phyloP scores from a whole-genome alignment of 2,888 invertebrate species.

The Aphidoletes aphidimyza region DNA sequence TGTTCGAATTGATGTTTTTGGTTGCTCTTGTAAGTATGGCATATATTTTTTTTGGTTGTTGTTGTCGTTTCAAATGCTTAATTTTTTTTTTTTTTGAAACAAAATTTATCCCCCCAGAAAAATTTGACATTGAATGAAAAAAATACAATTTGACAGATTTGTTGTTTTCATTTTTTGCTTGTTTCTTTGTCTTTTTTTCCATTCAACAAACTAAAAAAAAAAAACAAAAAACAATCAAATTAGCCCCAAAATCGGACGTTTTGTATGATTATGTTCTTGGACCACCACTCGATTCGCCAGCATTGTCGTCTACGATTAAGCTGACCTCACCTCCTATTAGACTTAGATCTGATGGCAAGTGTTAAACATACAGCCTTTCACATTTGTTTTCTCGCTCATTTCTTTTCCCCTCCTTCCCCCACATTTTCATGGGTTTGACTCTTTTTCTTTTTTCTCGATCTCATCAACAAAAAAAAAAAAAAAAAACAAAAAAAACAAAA shows the following conservation, averaged over 20 bases:
- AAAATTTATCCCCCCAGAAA: no score
- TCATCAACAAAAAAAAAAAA: no score
- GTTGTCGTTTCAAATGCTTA: no score
- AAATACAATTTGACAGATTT: no score
- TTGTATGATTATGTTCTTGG: conserved; percentile 69
- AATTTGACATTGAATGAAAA: no score
- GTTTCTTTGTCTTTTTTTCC: not conserved
- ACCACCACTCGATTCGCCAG: conserved; percentile 67
- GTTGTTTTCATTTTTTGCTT: not conserved
- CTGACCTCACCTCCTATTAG: conserved; percentile 68
- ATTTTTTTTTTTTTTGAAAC: no score
- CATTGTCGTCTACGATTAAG: conserved; percentile 66
- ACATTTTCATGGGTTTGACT: no score
- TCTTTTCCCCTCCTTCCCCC: not conserved
- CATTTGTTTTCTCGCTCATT: not conserved
- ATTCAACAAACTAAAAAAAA: not conserved
- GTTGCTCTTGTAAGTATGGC: no score
- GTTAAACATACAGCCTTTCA: not conserved
- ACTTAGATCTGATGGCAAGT: conserved; percentile 66
- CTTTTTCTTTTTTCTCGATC: not conserved
- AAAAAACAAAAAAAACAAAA: conserved; percentile 17
- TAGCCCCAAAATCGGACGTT: conserved; percentile 66
- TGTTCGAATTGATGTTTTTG: not conserved
- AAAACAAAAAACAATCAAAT: not conserved
- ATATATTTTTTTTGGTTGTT: no score